Evolutionary conservation across 92 coral and sea anemone species (phyloP).

Genomic region (Phenganax stokvisi): DNA sequence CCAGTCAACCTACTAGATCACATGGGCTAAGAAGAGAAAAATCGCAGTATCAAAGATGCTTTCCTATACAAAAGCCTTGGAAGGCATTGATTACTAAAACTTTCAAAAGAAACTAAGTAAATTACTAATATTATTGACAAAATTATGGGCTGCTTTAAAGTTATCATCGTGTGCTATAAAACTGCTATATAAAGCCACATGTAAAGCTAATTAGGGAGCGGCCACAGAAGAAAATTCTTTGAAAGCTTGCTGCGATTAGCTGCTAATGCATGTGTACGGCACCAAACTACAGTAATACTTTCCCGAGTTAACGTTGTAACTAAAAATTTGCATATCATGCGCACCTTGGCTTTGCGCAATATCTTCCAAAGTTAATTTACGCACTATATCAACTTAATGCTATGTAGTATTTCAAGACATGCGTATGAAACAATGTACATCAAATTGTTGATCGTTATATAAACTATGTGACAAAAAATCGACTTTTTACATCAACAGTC

Average conservation of each 20-base stretch:
- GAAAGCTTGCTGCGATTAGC: not conserved
- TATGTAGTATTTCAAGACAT: not conserved
- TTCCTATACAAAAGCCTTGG: too few species aligned
- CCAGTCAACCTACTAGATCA: too few species aligned
- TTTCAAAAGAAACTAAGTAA: not conserved
- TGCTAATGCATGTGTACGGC: not conserved
- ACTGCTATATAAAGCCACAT: not conserved
- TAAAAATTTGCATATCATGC: not conserved
- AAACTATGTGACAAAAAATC: too few species aligned
- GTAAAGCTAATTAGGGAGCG: conserved; percentile 5
- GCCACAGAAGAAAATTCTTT: not conserved
- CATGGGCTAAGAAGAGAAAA: too few species aligned
- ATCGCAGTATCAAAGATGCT: too few species aligned
- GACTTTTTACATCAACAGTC: too few species aligned
- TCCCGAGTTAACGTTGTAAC: not conserved
- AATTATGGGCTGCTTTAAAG: not conserved
- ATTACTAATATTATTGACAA: not conserved
- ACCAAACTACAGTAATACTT: not conserved
- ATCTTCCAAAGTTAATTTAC: not conserved
- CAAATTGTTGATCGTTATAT: not conserved
- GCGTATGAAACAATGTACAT: not conserved
- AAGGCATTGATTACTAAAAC: too few species aligned
- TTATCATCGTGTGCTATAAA: conserved; percentile 3
- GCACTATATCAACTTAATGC: not conserved
- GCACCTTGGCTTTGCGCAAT: not conserved